phyloP scores from a whole-genome alignment of 2,888 invertebrate species.

The Lycocerus yunnanus region DNA sequence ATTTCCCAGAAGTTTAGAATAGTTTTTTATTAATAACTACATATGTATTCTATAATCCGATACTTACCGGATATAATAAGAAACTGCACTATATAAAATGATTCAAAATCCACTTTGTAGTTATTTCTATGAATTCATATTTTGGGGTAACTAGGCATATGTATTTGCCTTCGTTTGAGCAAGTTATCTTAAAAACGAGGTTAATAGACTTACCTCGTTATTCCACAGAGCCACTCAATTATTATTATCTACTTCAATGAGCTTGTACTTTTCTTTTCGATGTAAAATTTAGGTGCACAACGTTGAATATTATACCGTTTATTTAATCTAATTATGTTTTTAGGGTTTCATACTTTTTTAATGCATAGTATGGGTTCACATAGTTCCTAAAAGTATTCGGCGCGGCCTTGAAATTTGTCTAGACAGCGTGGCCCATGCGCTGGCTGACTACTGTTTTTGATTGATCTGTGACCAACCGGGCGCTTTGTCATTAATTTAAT shows the following conservation, averaged over 20 bases:
- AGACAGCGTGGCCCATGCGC: slow-evolving; percentile 41
- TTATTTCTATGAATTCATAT: too few relatives aligned
- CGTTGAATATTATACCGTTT: neutral
- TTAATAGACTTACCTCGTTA: too few relatives aligned
- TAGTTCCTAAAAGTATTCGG: slow-evolving; percentile 24
- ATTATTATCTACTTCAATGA: neutral
- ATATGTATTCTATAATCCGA: too few relatives aligned
- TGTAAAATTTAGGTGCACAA: neutral
- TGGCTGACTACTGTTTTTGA: slow-evolving; percentile 34
- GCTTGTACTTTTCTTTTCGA: neutral
- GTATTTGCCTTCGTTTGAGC: too few relatives aligned
- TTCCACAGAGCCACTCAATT: too few relatives aligned
- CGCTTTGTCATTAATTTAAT: slow-evolving; percentile 32
- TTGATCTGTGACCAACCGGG: slow-evolving; percentile 36
- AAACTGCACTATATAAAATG: too few relatives aligned
- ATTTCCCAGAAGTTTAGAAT: too few relatives aligned
- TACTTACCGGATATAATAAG: too few relatives aligned
- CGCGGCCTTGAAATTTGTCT: slow-evolving; percentile 38
- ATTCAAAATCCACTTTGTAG: too few relatives aligned
- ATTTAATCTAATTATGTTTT: neutral
- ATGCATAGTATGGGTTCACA: slow-evolving; percentile 1
- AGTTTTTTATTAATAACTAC: too few relatives aligned
- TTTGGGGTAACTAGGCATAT: too few relatives aligned
- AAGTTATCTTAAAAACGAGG: too few relatives aligned
- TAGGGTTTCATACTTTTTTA: neutral